Base-by-base conservation (phyloP, 2,888 invertebrate species). In the Sclerodermus sp. region DNA sequence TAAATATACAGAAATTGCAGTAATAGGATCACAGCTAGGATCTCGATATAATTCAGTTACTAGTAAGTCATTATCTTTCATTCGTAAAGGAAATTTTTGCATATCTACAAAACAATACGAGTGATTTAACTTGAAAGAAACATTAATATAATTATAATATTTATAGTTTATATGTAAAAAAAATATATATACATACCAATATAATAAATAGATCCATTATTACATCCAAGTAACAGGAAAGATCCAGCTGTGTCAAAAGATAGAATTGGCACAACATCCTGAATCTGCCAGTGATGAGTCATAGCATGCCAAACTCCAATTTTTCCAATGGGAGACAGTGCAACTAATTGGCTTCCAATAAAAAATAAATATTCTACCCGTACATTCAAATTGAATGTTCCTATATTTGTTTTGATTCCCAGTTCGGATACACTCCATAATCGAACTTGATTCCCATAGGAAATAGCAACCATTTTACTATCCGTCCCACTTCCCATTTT, bases 271-370 rank as follows among this genome's bases (percentile, higher is more conserved):
- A 95, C 91, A 12, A 97, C 91, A 79, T 97, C 96, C 76, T 96
- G 96, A 37, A 94, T 90, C 82, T 97, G 97, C 96, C 97, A 98
- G 79, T 97, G 96, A 70, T 96, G 96, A 0, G 96, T 96, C 89
- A 96, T 96, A 0, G 96, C 93, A 79, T 98, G 97, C 97, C 97
- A 98, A n/a, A 98, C 97, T 1, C 98, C 97, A 16, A 98, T 92
- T 80, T 96, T 96, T 4, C 94, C 94, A 6, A 88, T 87, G 1
- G 90, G 88, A 38, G 95, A 95, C 18, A 98, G 81, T 0, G 97
- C 97, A n/a, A 99, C 98, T 60, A 98, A 80, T 74, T 98, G 98
- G 61, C 93, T 95, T 1, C 98, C 97, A 74, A 98, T 97, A 78
- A 98, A 99, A 75, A 99, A 92, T 47, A 99, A 83, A 78, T 95